A percentile compares a stretch with the other conserved stretches of the same genome.
Conservation (phyloP, 2,797 vertebrate species). For the Hydrophis major region DNA sequence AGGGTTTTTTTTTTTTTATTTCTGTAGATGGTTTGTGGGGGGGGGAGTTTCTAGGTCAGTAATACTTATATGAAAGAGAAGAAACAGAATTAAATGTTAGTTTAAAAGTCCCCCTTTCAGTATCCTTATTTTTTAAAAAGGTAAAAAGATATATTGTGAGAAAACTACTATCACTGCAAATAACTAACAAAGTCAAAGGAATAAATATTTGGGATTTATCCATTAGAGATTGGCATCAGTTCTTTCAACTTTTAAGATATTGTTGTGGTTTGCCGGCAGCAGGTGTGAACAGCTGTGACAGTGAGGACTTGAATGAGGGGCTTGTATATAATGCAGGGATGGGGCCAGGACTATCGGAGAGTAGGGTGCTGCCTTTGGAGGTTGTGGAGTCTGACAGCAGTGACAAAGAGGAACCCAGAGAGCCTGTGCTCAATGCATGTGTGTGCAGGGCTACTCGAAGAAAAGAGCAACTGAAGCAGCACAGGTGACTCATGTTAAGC, state of each 20-base stretch:
- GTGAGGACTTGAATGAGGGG: no score
- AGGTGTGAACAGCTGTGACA: no score
- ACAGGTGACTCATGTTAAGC: no score
- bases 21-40: conserved; percentile 45
- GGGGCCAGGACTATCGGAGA: no score
- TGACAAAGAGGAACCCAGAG: no score
- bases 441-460: no score
- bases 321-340: no score
- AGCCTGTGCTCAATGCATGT: no score
- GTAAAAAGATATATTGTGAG: background rate
- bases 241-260: background rate
- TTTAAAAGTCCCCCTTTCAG: conserved; percentile 21
- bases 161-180: conserved; percentile 25
- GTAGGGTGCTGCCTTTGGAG: no score
- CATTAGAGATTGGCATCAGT: background rate
- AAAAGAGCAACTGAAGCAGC: no score
- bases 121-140: conserved; percentile 13
- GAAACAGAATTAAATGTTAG: conserved; percentile 31
- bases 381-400: no score
- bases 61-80: conserved; percentile 52
- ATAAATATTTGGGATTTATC: conserved; percentile 6
- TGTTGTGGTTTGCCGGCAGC: no score
- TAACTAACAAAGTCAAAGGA: conserved; percentile 24
- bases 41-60: conserved; percentile 44
- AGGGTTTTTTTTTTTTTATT: conserved; percentile 61